These are phyloP conservation scores for Eriocheir sinensis DNA, from an alignment of 1,140 invertebrate genomes.

Conservation along the genomic window DNA sequence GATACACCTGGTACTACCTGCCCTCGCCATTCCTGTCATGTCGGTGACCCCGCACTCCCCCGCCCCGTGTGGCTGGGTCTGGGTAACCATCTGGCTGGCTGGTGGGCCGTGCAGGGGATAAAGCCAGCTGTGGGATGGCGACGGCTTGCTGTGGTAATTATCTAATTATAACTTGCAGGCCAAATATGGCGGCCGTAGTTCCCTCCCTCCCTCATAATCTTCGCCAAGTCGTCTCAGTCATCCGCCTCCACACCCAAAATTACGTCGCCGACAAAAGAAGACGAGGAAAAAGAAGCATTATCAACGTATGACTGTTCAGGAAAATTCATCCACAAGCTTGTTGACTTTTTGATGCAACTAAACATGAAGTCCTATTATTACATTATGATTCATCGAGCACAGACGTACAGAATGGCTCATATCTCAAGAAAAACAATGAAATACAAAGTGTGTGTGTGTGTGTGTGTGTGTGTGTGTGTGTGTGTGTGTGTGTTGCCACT, in stretches of 20 bases:
- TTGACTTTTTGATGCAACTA: too few relatives aligned
- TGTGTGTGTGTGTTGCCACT: too few relatives aligned
- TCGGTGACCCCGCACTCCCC: background rate
- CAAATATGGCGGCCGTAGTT: constrained; percentile 22
- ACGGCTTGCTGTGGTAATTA: constrained; percentile 23
- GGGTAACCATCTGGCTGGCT: background rate
- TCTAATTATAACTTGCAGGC: constrained; percentile 6
- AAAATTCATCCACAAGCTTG: too few relatives aligned
- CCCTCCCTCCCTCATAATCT: constrained; percentile 13
- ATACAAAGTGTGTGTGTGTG: too few relatives aligned
- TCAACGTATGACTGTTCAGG: background rate
- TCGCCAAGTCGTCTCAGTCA: background rate
- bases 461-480: too few relatives aligned
- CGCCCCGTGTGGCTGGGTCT: background rate
- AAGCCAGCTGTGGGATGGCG: constrained; percentile 19
- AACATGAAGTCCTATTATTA: too few relatives aligned
- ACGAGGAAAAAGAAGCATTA: too few relatives aligned
- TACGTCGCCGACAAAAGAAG: background rate
- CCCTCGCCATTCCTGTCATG: background rate
- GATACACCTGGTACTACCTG: background rate
- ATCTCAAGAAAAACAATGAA: too few relatives aligned
- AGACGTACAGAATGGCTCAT: too few relatives aligned
- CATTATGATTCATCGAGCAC: too few relatives aligned
- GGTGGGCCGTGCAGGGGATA: background rate
- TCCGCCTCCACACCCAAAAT: background rate